phyloP scores from a whole-genome alignment of 2,888 invertebrate species.

The Drosophila borborema region DNA sequence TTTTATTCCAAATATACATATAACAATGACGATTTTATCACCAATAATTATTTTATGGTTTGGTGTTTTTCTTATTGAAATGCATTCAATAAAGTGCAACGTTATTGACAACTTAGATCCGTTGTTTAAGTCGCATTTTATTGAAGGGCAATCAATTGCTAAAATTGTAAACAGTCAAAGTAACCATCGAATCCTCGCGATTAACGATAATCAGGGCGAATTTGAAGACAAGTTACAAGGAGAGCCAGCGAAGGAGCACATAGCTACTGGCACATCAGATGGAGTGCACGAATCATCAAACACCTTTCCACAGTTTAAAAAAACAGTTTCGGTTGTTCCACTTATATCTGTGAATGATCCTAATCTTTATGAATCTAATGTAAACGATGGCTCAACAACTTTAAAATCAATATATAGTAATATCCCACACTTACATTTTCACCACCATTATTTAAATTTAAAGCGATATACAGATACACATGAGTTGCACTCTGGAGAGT shows the following conservation, averaged over 20 bases:
- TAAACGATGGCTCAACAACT: background rate
- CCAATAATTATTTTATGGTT: conserved; percentile 2
- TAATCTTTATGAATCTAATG: background rate
- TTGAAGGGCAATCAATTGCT: conserved; percentile 16
- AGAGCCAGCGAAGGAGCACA: background rate
- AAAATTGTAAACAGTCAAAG: conserved; percentile 20
- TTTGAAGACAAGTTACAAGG: background rate
- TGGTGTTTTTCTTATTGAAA: background rate
- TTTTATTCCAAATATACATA: background rate
- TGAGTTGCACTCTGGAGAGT: background rate
- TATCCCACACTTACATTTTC: conserved; percentile 16
- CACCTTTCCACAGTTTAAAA: background rate
- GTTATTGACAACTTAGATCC: background rate
- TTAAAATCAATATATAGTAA: background rate
- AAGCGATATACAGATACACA: background rate
- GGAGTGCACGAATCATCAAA: too few relatives aligned
- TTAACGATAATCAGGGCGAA: background rate
- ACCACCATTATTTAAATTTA: conserved; percentile 22
- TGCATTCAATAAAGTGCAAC: background rate
- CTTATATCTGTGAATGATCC: background rate
- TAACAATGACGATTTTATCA: conserved; percentile 9
- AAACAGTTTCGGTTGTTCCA: too few relatives aligned
- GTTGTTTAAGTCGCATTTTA: background rate
- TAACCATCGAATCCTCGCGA: background rate
- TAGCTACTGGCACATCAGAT: background rate